Base-by-base conservation (phyloP, 2,113 vertebrate genomes). In the Fukomys damarensis region DNA sequence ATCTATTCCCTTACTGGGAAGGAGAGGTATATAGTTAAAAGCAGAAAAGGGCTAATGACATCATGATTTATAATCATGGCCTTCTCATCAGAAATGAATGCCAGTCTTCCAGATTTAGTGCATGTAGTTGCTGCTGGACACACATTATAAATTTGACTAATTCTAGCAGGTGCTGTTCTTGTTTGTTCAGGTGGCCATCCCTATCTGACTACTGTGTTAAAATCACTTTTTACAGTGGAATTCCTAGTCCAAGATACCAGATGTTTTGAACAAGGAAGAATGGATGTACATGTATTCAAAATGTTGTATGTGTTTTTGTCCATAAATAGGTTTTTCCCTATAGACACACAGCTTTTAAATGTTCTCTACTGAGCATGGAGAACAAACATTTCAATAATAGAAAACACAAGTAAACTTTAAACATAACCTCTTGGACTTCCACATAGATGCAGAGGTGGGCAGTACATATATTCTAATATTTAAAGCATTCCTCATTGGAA, bases 31-130 rank as follows among this genome's bases (percentile, higher is more conserved):
- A n/a, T 43, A 58, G 2, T 95, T 83, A 93, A 83, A 89, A 80
- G 26, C 9, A 83, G 70, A 86, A 90, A 86, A 61, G 0, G 11
- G 19, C 20, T 87, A 20, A 84, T 93, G 91, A 32, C 38, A 46
- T 52, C 54, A 43, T 90, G 74, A 76, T 54, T 90, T 74, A 84
- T 76, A 84, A 52, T 58, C 74, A 17, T 76, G 56, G 19, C 63
- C 49, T 93, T 91, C 70, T 63, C 32, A 68, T 96, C 30, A 93
- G 92, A 95, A 87, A 41, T 22, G 13, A 85, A 8, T 59, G 38
- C 20, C 65, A 41, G 81, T 76, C 20, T 85, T 54, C 59, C 26
- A 87, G 70, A 91, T 84, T 87, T 81, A 58, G 2, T 91, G 32
- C 19, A 28, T 1, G 0, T 52, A 41, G 82, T 52, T 72, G 54